Percentiles rank a stretch among this genome's conserved stretches.
Evolutionary conservation across 1,140 invertebrate genomes (phyloP).

Genomic region (Drosophila serrata): DNA sequence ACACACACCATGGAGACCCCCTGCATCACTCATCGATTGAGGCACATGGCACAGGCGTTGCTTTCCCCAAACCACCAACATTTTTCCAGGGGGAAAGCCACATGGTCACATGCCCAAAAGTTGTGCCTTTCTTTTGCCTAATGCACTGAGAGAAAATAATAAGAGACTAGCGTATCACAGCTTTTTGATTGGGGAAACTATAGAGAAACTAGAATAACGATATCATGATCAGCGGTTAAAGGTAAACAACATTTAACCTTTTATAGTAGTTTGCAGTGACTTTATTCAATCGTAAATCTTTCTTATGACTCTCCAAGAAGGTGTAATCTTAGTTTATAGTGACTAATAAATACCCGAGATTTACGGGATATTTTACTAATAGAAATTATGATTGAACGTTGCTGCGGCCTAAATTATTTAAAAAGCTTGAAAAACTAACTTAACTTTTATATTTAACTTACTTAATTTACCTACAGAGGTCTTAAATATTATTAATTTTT

Average conservation of each 20-base stretch:
- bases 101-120: slow-evolving; percentile 39
- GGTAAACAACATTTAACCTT: too few relatives aligned
- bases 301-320: background rate
- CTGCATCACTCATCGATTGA: slow-evolving; percentile 24
- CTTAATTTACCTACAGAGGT: background rate
- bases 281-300: background rate
- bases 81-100: slow-evolving; percentile 10
- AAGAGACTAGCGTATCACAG: too few relatives aligned
- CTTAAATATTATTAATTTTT: background rate
- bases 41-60: slow-evolving; percentile 39
- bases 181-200: too few relatives aligned
- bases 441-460: background rate
- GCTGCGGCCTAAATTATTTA: background rate
- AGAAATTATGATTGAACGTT: too few relatives aligned
- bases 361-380: too few relatives aligned
- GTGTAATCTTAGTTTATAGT: background rate
- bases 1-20: slow-evolving; percentile 5
- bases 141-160: slow-evolving; percentile 22
- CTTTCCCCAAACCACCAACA: slow-evolving; percentile 29
- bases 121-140: slow-evolving; percentile 30
- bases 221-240: background rate
- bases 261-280: background rate
- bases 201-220: too few relatives aligned
- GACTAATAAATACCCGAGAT: background rate
- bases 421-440: background rate